phyloP scores from a whole-genome alignment of 2,888 invertebrate species.

The Dermolepida albohirtum region DNA sequence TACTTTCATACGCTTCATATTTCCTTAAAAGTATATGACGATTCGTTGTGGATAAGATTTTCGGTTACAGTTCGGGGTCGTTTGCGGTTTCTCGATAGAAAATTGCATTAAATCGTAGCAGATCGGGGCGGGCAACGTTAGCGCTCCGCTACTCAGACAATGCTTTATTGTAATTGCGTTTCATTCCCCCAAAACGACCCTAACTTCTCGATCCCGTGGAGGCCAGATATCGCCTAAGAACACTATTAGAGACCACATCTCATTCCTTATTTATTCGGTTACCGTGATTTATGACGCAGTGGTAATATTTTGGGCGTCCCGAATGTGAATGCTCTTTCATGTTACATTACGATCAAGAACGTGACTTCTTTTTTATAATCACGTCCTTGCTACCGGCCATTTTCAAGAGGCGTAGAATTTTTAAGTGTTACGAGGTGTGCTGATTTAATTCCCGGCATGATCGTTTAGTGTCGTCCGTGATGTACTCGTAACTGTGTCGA shows the following conservation, averaged over 20 bases:
- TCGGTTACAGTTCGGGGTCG: conserved; percentile 28
- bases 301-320: conserved; percentile 38
- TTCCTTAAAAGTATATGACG: conserved; percentile 7
- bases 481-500: background rate
- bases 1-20: too few relatives aligned
- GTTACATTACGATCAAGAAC: conserved; percentile 4
- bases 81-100: conserved; percentile 36
- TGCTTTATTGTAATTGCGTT: conserved; percentile 63
- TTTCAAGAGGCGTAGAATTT: background rate
- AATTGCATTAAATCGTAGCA: conserved; percentile 60
- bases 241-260: conserved; percentile 61
- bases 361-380: conserved; percentile 22
- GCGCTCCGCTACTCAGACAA: conserved; percentile 56
- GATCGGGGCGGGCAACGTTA: conserved; percentile 45
- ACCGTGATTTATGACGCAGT: conserved; percentile 52
- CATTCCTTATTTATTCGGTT: conserved; percentile 60
- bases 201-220: conserved; percentile 58
- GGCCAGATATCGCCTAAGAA: conserved; percentile 60
- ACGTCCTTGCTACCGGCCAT: background rate
- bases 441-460: too few relatives aligned
- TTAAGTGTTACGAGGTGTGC: too few relatives aligned
- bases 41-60: conserved; percentile 8
- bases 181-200: conserved; percentile 58
- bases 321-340: conserved; percentile 22
- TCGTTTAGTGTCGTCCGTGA: background rate